These are phyloP conservation scores for Macroramphosus scolopax DNA, from an alignment of 2,797 vertebrate species.

Conservation along the genomic window DNA sequence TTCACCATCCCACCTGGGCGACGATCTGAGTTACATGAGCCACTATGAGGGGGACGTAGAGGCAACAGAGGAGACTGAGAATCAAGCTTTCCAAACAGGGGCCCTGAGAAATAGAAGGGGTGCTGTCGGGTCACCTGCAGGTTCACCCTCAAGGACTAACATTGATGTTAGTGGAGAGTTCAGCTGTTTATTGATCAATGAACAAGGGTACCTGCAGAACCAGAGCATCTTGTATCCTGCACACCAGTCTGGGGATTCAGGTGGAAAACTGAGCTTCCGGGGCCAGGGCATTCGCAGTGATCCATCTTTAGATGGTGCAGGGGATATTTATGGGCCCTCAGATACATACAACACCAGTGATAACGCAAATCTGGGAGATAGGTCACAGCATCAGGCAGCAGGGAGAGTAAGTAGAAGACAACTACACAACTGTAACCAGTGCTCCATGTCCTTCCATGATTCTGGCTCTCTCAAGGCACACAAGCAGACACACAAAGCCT, in stretches of 20 bases:
- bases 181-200: constrained; percentile 79
- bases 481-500: constrained; percentile 63
- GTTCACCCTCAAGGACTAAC: constrained; percentile 55
- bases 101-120: constrained; percentile 40
- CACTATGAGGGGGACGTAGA: constrained; percentile 61
- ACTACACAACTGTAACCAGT: constrained; percentile 66
- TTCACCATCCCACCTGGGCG: constrained; percentile 57
- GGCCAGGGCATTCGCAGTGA: constrained; percentile 51
- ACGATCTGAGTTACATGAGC: constrained; percentile 60
- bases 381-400: constrained; percentile 48
- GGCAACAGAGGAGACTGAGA: constrained; percentile 43
- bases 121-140: constrained; percentile 9
- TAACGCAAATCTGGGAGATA: constrained; percentile 65
- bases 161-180: constrained; percentile 57
- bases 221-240: constrained; percentile 58
- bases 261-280: constrained; percentile 43
- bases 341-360: constrained; percentile 67
- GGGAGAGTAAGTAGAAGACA: constrained; percentile 44
- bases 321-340: constrained; percentile 58
- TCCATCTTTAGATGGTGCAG: constrained; percentile 28
- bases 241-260: constrained; percentile 39
- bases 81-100: constrained; percentile 51
- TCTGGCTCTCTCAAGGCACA: constrained; percentile 66
- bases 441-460: constrained; percentile 63
- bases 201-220: constrained; percentile 79